Conservation (phyloP, 1,140 invertebrate genomes). For the Nilaparvata lugens region DNA sequence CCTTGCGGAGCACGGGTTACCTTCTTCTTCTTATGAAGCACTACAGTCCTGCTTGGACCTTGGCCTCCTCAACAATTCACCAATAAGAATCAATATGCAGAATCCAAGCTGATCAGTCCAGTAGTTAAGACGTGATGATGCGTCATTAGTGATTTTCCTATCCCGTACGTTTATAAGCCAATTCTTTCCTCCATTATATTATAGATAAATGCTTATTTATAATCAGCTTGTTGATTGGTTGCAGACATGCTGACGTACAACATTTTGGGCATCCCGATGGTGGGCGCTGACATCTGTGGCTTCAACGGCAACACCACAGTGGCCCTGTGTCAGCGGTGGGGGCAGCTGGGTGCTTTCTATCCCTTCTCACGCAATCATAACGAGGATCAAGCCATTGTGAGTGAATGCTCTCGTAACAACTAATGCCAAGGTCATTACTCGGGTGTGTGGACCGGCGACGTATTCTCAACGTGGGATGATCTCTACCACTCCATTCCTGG, state of each 20-base stretch:
- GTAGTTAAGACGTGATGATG: no score
- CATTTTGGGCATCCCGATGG: conserved; percentile 75
- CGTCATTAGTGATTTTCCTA: no score
- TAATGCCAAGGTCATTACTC: conserved; percentile 59
- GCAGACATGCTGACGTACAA: conserved; percentile 66
- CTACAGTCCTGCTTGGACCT: no score
- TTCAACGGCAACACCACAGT: conserved; percentile 68
- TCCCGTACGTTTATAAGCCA: no score
- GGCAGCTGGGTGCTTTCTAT: conserved; percentile 77
- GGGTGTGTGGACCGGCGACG: conserved; percentile 90
- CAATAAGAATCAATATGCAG: no score
- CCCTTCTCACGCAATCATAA: conserved; percentile 84
- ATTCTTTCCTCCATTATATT: no score
- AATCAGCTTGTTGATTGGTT: conserved; percentile 26
- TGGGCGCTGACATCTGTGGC: conserved; percentile 87
- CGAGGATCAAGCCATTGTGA: conserved; percentile 57
- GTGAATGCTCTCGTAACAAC: conserved; percentile 17
- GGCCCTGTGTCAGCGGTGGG: conserved; percentile 67
- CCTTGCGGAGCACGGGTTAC: no score
- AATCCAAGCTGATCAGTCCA: no score
- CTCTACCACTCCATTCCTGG: conserved; percentile 51
- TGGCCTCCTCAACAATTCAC: no score
- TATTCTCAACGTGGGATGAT: conserved; percentile 58
- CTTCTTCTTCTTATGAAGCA: no score
- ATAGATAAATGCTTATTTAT: no score